A percentile compares a stretch with the other conserved stretches of the same genome.
These are phyloP conservation scores for Myrmecophaga tridactyla DNA, from an alignment of 2,113 vertebrate genomes.

Conservation along the genomic window DNA sequence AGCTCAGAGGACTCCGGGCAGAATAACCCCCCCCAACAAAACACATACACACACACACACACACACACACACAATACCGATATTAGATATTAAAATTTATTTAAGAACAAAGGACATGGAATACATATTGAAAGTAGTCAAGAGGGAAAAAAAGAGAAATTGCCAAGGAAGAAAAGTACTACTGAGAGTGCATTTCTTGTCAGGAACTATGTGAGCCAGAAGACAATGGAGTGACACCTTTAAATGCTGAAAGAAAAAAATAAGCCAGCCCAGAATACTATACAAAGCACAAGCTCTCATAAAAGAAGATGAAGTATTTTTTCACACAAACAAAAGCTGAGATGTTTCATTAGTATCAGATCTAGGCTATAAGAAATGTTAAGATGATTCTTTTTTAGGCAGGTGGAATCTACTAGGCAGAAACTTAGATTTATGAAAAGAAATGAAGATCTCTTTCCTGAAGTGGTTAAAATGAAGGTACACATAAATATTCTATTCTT, in stretches of 20 bases:
- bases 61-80: not conserved
- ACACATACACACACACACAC: not conserved
- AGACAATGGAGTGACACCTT: not conserved
- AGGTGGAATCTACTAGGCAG: not conserved
- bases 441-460: not conserved
- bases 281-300: not conserved
- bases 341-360: not conserved
- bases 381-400: not conserved
- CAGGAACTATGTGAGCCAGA: not conserved
- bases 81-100: not conserved
- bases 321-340: not conserved
- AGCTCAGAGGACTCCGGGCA: not conserved
- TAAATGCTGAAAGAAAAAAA: not conserved
- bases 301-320: not conserved
- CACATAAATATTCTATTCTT: not conserved
- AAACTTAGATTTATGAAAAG: not conserved
- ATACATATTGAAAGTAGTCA: not conserved
- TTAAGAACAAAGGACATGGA: not conserved
- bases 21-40: not conserved
- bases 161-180: not conserved
- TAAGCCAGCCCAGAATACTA: not conserved
- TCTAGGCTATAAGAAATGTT: not conserved
- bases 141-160: not conserved
- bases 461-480: slow-evolving; percentile 8
- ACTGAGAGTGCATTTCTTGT: not conserved